Evolutionary conservation across 2,113 vertebrate genomes (phyloP).

Genomic region (Zingel zingel): DNA sequence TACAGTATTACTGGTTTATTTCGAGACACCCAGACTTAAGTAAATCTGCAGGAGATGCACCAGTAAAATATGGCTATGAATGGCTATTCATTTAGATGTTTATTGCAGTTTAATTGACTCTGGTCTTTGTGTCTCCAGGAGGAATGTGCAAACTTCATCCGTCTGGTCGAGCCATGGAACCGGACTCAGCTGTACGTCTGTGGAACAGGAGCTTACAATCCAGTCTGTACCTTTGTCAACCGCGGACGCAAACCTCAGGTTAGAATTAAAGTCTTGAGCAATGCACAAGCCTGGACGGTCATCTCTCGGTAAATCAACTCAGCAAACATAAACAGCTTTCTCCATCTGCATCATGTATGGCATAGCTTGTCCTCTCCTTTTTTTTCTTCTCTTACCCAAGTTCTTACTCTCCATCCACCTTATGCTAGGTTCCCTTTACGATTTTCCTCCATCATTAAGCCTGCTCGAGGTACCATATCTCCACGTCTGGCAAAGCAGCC

Average conservation of each 20-base stretch:
- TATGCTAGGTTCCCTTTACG: conserved; percentile 43
- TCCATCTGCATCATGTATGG: conserved; percentile 26
- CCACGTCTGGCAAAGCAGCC: conserved; percentile 52
- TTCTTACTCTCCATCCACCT: conserved; percentile 55
- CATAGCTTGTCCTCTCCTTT: conserved; percentile 7
- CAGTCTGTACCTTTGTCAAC: conserved; percentile 95
- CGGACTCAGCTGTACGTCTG: conserved; percentile 96
- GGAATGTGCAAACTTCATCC: conserved; percentile 97
- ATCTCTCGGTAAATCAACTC: neutral
- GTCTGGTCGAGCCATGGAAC: conserved; percentile 98
- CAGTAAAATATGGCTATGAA: conserved; percentile 1
- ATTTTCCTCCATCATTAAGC: conserved; percentile 63
- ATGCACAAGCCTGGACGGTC: neutral
- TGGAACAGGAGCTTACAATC: conserved; percentile 97
- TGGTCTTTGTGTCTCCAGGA: conserved; percentile 83
- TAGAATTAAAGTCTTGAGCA: conserved; percentile 56
- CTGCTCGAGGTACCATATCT: conserved; percentile 47
- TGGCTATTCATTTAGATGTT: conserved; percentile 7
- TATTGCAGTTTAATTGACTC: conserved; percentile 6
- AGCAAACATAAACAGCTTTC: conserved; percentile 23
- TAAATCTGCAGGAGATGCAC: conserved; percentile 9
- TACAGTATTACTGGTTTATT: conserved; percentile 19
- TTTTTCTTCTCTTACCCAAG: conserved; percentile 3
- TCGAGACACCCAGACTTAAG: conserved; percentile 1
- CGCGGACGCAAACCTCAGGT: conserved; percentile 96